Percentiles rank a stretch among this genome's conserved stretches.
Evolutionary conservation across 2,113 vertebrate species (phyloP).

Genomic region (Benthochromis sp.): DNA sequence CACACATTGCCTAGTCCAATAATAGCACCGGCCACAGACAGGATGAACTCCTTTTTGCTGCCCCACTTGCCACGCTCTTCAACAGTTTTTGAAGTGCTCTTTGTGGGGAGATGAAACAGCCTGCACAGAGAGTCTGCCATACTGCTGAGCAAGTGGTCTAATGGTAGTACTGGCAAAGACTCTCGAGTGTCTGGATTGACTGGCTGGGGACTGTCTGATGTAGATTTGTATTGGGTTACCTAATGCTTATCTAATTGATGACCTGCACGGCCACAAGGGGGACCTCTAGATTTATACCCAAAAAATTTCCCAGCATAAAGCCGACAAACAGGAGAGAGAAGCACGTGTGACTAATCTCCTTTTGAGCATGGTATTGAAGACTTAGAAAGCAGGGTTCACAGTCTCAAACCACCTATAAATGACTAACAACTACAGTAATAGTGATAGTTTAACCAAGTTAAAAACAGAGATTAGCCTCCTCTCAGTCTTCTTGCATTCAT

Average conservation of each 20-base stretch:
- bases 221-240: neutral
- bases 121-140: slow-evolving; percentile 25
- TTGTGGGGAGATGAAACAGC: neutral
- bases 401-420: neutral
- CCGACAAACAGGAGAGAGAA: neutral
- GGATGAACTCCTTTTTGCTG: slow-evolving; percentile 55
- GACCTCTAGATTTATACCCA: neutral
- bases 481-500: neutral
- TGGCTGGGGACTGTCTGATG: neutral
- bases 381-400: neutral
- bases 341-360: neutral
- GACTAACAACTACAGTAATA: neutral
- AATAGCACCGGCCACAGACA: slow-evolving; percentile 55
- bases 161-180: neutral
- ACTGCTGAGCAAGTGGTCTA: neutral
- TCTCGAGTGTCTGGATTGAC: neutral
- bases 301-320: neutral
- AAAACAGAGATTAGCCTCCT: neutral
- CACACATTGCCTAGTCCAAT: slow-evolving; percentile 64
- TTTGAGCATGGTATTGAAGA: neutral
- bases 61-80: slow-evolving; percentile 54
- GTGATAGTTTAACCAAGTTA: neutral
- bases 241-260: neutral
- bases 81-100: neutral
- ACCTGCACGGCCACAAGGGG: slow-evolving; percentile 28